Conservation (phyloP, 2,888 invertebrate species). For the Mylabris sibirica region DNA sequence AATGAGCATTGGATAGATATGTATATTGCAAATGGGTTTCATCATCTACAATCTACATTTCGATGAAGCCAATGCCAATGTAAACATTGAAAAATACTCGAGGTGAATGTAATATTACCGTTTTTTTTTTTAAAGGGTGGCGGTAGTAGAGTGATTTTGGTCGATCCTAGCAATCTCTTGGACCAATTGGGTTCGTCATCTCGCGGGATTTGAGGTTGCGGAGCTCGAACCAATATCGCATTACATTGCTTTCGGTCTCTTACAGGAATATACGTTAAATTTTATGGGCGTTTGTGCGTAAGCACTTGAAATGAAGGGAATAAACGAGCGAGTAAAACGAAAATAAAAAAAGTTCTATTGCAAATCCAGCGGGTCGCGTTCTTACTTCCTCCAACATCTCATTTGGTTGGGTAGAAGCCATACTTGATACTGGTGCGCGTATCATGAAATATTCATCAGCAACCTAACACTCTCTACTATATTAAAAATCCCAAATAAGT, state of each 20-base stretch:
- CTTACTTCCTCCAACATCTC: constrained; percentile 56
- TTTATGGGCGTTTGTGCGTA: constrained; percentile 59
- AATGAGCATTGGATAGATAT: constrained; percentile 44
- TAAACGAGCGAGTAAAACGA: constrained; percentile 56
- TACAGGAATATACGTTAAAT: constrained; percentile 60
- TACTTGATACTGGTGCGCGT: constrained; percentile 59
- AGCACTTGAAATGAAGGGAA: constrained; percentile 57
- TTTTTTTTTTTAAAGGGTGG: constrained; percentile 29
- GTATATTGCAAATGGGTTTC: constrained; percentile 58
- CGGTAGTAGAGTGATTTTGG: constrained; percentile 56
- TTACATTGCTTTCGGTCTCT: constrained; percentile 57
- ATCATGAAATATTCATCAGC: constrained; percentile 64
- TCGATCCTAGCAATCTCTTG: constrained; percentile 55
- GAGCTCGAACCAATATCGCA: constrained; percentile 56
- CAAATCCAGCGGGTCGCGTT: constrained; percentile 56
- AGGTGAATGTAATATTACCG: constrained; percentile 58
- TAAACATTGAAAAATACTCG: constrained; percentile 62
- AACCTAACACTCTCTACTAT: constrained; percentile 61
- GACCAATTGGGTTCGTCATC: constrained; percentile 58
- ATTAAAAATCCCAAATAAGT: constrained; percentile 63
- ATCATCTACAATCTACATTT: constrained; percentile 60
- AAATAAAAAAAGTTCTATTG: constrained; percentile 58
- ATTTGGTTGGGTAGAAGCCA: constrained; percentile 55
- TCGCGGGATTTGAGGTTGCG: constrained; percentile 52
- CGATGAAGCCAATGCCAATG: constrained; percentile 57